Evolutionary conservation across 2,113 vertebrate species (phyloP), one percentile per base, ranked within the genome.

Genomic region (Mirounga angustirostris): DNA sequence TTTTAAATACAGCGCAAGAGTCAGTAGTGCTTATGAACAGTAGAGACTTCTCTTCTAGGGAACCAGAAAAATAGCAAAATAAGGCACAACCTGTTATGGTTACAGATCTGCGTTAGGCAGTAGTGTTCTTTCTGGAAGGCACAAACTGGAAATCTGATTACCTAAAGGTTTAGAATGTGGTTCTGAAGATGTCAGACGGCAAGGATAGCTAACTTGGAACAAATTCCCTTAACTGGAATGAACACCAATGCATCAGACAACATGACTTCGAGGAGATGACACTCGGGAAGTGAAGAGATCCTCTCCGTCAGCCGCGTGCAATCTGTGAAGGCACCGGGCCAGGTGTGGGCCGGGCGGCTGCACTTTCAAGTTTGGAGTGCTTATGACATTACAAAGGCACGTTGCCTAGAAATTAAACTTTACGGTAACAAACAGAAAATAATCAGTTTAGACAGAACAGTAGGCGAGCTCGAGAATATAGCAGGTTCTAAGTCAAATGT

Each of bases 401-500:
- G n/a, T 91, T 97, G 97, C 79, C 89, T 94, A 97, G 91, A 91
- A 95, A 98, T 76, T 59, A 0, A 98, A 97, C 95, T 98, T 79
- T 98, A 98, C 63, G 30, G 43, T 87, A 98, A 69, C 80, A 83
- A 96, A 98, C 83, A 97, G 84, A 95, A 98, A 97, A n/a, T 94
- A 95, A 24, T 98, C 26, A 96, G 95, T 98, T 98, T 92, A 96
- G 94, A 98, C 96, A 97, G 43, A 95, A 92, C 97, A 97, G 97
- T 78, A 98, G 91, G 63, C 36, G 84, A 98, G 96, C 97, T 97
- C 94, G 97, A 89, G 95, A 97, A 95, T 22, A 96, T 96, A 98
- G 98, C 97, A 98, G 98, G 98, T 89, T 97, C 92, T 96, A 84
- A 97, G 97, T 86, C n/a, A 84, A 96, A 91, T 97, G 96, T 97